A percentile compares a stretch with the other conserved stretches of the same genome.
These are phyloP conservation scores for Stenopsyche tienmushanensis DNA, from an alignment of 1,140 invertebrate genomes.

Conservation along the genomic window DNA sequence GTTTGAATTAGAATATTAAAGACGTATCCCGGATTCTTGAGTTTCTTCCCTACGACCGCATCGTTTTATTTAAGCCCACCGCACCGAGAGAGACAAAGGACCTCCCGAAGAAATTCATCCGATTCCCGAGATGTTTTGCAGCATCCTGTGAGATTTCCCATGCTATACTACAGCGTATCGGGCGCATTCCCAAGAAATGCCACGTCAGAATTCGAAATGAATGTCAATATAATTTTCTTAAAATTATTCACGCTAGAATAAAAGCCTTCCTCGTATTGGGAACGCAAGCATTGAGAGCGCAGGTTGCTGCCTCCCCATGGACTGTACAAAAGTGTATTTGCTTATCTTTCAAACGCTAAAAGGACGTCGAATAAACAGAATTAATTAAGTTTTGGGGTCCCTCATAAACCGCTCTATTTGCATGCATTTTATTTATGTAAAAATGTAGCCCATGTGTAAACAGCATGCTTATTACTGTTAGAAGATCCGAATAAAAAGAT, in stretches of 20 bases:
- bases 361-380: slow-evolving; percentile 39
- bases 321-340: slow-evolving; percentile 33
- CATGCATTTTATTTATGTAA: slow-evolving; percentile 17
- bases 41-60: no score
- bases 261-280: slow-evolving; percentile 1
- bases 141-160: background rate
- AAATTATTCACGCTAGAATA: slow-evolving; percentile 27
- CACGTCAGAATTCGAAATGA: slow-evolving; percentile 5
- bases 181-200: background rate
- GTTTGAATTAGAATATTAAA: slow-evolving; percentile 39
- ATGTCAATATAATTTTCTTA: slow-evolving; percentile 29
- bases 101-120: slow-evolving; percentile 7
- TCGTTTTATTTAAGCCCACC: no score
- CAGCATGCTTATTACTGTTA: no score
- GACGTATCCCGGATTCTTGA: slow-evolving; percentile 28
- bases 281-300: slow-evolving; percentile 9
- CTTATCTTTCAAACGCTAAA: slow-evolving; percentile 36
- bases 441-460: no score
- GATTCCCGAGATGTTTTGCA: slow-evolving; percentile 2
- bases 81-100: slow-evolving; percentile 4
- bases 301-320: slow-evolving; percentile 3
- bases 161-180: background rate
- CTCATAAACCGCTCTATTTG: slow-evolving; percentile 37
- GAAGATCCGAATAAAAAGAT: no score
- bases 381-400: slow-evolving; percentile 39